Conservation (phyloP, 1,140 invertebrate genomes). For the Chrysoperla carnea region DNA sequence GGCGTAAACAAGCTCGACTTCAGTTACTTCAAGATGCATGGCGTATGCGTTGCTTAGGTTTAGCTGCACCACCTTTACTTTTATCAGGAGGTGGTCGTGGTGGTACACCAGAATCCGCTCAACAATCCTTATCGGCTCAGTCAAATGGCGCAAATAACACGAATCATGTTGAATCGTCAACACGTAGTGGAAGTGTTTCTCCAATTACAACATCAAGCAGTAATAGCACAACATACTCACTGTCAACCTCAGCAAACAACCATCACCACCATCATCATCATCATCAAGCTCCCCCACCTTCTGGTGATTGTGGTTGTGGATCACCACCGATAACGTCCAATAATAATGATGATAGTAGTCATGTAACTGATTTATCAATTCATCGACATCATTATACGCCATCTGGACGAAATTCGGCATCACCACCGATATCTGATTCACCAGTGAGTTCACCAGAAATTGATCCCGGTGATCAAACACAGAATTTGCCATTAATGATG, state of each 20-base stretch:
- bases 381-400: neutral
- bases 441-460: neutral
- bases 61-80: constrained; percentile 39
- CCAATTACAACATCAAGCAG: neutral
- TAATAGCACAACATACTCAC: neutral
- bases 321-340: neutral
- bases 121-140: neutral
- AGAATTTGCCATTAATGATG: constrained; percentile 2
- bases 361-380: too few relatives aligned
- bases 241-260: neutral
- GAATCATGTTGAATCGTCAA: too few relatives aligned
- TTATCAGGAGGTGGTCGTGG: constrained; percentile 17
- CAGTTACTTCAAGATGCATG: constrained; percentile 76
- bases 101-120: constrained; percentile 6
- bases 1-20: constrained; percentile 69
- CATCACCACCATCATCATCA: neutral
- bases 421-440: neutral
- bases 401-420: neutral
- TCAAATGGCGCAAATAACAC: too few relatives aligned
- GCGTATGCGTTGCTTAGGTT: constrained; percentile 69
- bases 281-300: neutral
- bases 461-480: neutral
- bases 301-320: neutral
- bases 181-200: too few relatives aligned
- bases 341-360: too few relatives aligned